Evolutionary conservation across 2,888 invertebrate species (phyloP), one percentile per base, ranked within the genome.

Genomic region (Drosophila anomalata): DNA sequence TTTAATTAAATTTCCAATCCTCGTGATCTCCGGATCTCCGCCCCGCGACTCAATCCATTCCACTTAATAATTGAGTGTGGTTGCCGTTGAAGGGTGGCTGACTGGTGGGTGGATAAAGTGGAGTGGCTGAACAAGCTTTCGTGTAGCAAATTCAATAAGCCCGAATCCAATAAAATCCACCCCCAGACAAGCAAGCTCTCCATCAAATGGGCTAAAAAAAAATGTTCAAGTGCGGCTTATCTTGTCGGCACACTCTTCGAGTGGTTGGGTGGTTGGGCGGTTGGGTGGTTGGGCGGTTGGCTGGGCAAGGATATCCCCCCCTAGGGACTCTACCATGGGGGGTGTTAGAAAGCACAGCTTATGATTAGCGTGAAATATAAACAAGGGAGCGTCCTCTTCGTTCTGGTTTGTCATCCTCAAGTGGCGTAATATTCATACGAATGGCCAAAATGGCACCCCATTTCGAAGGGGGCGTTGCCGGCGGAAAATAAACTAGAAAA

Each of bases 361-460:
- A 87, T 83, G 87, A 83, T 83, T 79, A 87, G 87, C 83, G 76
- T 83, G 77, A 6, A 85, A 79, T 53, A 83, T 82, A 87, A 81
- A 87, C 87, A 84, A 56, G 66, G 62, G 20, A 53, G 22, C 60
- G 31, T 41, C 24, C 29, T 26, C 24, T 59, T 53, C 24, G 53
- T 71, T 75, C 59, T 51, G 76, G 76, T 72, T 53, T 77, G 78
- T 75, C 59, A 56, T 26, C 20, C 72, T 67, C 42, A 29, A 26
- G 22, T 20, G 8, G 29, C 17, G 7, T 14, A 20, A 52, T 39
- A 46, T 41, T 39, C 14, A 33, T 22, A n/a, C 4, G 20, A 12
- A 65, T 54, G 29, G 36, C 22, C 50, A 55, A 17, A 59, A 55
- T 33, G 55, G 76, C n/a, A 53, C 71, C 69, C 71, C 69, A 69